phyloP scores from a whole-genome alignment of 2,888 invertebrate genomes.

The Mechanitis mazaeus region DNA sequence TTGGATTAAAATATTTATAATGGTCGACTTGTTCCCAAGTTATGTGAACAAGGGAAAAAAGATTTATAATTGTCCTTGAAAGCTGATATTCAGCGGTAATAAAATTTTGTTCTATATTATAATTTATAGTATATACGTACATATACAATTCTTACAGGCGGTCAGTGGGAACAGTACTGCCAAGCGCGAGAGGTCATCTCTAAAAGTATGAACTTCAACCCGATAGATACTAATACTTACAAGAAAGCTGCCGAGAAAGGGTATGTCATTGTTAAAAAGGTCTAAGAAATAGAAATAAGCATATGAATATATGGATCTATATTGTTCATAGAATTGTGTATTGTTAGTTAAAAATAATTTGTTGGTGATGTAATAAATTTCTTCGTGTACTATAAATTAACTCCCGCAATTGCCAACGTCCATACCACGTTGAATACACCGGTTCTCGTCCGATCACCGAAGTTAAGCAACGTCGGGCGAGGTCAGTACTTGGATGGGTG shows the following conservation, averaged over 20 bases:
- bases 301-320: no score
- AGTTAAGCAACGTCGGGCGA: constrained; percentile 71
- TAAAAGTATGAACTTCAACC: constrained; percentile 45
- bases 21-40: no score
- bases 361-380: not conserved
- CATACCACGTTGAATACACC: constrained; percentile 69
- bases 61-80: no score
- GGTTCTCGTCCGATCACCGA: constrained; percentile 74
- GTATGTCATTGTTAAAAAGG: constrained; percentile 30
- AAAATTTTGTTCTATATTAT: not conserved
- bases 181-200: constrained; percentile 56
- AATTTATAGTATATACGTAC: constrained; percentile 7
- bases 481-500: constrained; percentile 73
- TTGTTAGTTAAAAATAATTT: not conserved
- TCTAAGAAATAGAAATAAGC: no score
- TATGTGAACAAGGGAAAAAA: no score
- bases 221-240: constrained; percentile 37
- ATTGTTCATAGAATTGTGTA: no score
- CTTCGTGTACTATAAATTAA: not conserved
- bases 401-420: constrained; percentile 41
- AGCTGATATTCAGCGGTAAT: not conserved
- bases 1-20: no score
- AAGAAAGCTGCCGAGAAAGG: constrained; percentile 43
- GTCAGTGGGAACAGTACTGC: constrained; percentile 59
- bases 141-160: constrained; percentile 38